These are phyloP conservation scores for Rhadinocentrus ornatus DNA, from an alignment of 2,797 vertebrate genomes.

Conservation along the genomic window DNA sequence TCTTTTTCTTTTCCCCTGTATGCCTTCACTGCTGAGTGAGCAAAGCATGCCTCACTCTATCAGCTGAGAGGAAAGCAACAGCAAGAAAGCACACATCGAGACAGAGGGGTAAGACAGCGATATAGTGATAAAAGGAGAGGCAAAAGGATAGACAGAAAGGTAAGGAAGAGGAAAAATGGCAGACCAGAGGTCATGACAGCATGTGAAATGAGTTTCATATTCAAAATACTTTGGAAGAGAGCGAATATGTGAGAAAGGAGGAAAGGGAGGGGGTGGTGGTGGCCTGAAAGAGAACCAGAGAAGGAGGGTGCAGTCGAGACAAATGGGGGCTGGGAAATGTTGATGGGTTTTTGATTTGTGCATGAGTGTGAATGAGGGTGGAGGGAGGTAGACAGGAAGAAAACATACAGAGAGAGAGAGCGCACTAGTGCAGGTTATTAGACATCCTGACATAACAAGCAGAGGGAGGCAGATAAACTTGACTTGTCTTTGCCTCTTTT, in stretches of 20 bases:
- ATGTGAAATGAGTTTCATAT: conserved; percentile 69
- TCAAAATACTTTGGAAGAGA: conserved; percentile 63
- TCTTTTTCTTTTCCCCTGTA: conserved; percentile 50
- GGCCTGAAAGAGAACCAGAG: conserved; percentile 45
- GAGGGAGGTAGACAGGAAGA: conserved; percentile 68
- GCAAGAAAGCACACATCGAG: conserved; percentile 60
- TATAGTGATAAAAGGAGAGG: conserved; percentile 44
- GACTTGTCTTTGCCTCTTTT: conserved; percentile 42
- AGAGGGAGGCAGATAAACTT: conserved; percentile 49
- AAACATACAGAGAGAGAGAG: conserved; percentile 40
- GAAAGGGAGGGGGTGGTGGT: conserved; percentile 24
- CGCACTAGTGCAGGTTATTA: conserved; percentile 28
- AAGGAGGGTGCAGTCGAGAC: conserved; percentile 46
- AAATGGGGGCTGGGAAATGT: conserved; percentile 62
- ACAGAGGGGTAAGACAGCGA: conserved; percentile 33
- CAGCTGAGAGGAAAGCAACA: conserved; percentile 84
- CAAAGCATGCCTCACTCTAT: conserved; percentile 80
- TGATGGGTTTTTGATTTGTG: conserved; percentile 73
- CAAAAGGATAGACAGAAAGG: conserved; percentile 41
- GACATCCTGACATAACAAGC: conserved; percentile 49
- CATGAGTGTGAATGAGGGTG: conserved; percentile 67
- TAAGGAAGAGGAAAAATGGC: conserved; percentile 44
- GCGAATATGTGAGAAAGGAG: conserved; percentile 59
- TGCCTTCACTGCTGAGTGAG: conserved; percentile 85
- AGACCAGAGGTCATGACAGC: conserved; percentile 44